phyloP scores from a whole-genome alignment of 2,113 vertebrate genomes.

The Candoia aspera region DNA sequence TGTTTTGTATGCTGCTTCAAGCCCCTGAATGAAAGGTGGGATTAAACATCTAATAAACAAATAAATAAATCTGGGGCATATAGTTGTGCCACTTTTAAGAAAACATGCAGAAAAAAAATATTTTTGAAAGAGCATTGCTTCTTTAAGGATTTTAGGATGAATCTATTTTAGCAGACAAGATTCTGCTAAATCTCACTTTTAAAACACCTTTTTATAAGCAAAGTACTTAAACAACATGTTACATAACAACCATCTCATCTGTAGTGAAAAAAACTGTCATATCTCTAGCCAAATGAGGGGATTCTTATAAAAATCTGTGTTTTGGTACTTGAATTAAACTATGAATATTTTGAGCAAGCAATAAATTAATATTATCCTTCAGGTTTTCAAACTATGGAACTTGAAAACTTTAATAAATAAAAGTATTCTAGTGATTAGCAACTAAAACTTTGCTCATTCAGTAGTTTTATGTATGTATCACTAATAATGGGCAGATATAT shows the following conservation, averaged over 20 bases:
- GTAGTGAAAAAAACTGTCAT: conserved; percentile 38
- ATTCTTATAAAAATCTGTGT: conserved; percentile 39
- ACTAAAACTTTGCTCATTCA: conserved; percentile 38
- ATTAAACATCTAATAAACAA: neutral
- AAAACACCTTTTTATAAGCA: conserved; percentile 22
- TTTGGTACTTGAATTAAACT: conserved; percentile 37
- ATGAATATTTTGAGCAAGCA: conserved; percentile 40
- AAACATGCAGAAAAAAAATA: neutral
- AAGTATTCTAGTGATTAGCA: conserved; percentile 51
- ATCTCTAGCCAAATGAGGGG: conserved; percentile 49
- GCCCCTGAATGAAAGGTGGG: neutral
- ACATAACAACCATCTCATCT: conserved; percentile 30
- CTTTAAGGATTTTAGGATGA: conserved; percentile 37
- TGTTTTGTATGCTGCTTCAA: neutral
- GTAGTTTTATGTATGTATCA: conserved; percentile 46
- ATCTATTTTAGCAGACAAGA: neutral
- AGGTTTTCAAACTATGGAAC: conserved; percentile 40
- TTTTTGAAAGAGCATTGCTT: conserved; percentile 32
- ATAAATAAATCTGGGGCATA: neutral
- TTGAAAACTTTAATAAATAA: conserved; percentile 50
- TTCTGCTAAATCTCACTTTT: conserved; percentile 49
- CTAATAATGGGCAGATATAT: conserved; percentile 69
- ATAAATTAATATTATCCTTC: conserved; percentile 47
- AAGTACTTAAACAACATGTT: neutral
- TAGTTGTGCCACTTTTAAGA: neutral